A percentile compares a stretch with the other conserved stretches of the same genome.
phyloP scores from a whole-genome alignment of 2,888 invertebrate species.

The Hydriomena furcata region DNA sequence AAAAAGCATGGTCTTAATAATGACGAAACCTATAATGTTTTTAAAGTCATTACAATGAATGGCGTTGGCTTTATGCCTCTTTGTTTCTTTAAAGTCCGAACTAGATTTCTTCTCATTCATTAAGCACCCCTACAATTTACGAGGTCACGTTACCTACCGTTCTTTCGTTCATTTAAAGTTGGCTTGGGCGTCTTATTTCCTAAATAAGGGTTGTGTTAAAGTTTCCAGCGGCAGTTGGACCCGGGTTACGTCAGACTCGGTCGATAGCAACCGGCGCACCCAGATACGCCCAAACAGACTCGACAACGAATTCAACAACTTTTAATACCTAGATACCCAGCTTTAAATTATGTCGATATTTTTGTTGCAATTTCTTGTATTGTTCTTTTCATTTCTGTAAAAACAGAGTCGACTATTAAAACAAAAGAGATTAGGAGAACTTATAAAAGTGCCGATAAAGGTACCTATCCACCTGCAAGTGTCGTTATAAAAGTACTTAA shows the following conservation, averaged over 20 bases:
- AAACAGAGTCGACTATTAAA: too few species aligned
- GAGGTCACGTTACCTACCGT: conserved; percentile 23
- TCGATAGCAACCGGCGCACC: conserved; percentile 64
- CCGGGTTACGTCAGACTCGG: conserved; percentile 65
- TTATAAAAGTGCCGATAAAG: too few species aligned
- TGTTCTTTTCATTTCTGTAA: conserved; percentile 2
- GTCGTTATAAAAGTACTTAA: too few species aligned
- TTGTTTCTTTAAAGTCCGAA: conserved; percentile 12
- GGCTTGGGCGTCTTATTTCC: conserved; percentile 41
- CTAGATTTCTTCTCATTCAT: conserved; percentile 26
- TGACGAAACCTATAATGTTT: neutral
- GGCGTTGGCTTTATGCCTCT: conserved; percentile 1
- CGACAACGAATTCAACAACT: conserved; percentile 53
- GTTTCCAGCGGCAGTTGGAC: conserved; percentile 39
- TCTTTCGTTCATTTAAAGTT: conserved; percentile 35
- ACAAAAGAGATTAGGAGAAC: too few species aligned
- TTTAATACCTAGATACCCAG: conserved; percentile 52
- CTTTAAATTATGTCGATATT: conserved; percentile 44
- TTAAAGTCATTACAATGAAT: neutral
- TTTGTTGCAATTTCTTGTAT: conserved; percentile 6
- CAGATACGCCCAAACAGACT: conserved; percentile 37
- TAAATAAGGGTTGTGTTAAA: conserved; percentile 43
- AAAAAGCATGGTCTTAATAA: too few species aligned
- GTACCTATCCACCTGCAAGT: too few species aligned
- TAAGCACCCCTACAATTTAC: conserved; percentile 27